Base-by-base conservation (phyloP, 1,140 invertebrate genomes). In the Goniozus legneri region DNA sequence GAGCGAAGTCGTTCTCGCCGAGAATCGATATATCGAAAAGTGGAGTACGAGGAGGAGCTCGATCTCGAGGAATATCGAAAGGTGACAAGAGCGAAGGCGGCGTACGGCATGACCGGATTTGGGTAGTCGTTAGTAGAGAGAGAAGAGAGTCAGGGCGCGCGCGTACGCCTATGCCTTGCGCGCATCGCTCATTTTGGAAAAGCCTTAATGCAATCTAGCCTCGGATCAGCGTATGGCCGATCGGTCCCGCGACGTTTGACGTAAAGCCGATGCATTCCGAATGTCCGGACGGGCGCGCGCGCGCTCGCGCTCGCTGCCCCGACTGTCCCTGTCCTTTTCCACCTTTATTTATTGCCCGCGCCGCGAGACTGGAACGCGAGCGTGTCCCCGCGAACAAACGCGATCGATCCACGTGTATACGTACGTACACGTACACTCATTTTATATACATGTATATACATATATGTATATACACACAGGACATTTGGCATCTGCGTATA, bases 161-260 rank as follows among this genome's bases (percentile, higher is more conserved):
- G n/a, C n/a, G n/a, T n/a, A n/a, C 10, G 4, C 24, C 24, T 4
- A 27, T 27, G 24, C 24, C 27, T 24, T 34, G 33, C 34, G 21
- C 21, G 24, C 36, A 37, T 62, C 57, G 56, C 54, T 62, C 54
- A 62, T 62, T 62, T 62, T 57, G 57, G 60, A 62, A 62, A 62
- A 57, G 54, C 54, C 50, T 62, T 59, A 62, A 62, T 62, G 52
- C 54, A 62, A 62, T 62, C 60, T 58, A 56, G 47, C 32, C 52
- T 59, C 35, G 57, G 56, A 62, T 62, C 60, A 57, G 52, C 31
- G 31, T 46, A 50, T 45, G 48, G 49, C 4, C 24, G 24, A n/a
- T n/a, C 24, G 24, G 52, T 55, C 58, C 41, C 39, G 35, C 32
- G 30, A 30, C 54, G 61, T 59, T 64, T 61, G 62, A 59, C 62